Conservation (phyloP, 2,888 invertebrate genomes). For the Isoperla grammatica region DNA sequence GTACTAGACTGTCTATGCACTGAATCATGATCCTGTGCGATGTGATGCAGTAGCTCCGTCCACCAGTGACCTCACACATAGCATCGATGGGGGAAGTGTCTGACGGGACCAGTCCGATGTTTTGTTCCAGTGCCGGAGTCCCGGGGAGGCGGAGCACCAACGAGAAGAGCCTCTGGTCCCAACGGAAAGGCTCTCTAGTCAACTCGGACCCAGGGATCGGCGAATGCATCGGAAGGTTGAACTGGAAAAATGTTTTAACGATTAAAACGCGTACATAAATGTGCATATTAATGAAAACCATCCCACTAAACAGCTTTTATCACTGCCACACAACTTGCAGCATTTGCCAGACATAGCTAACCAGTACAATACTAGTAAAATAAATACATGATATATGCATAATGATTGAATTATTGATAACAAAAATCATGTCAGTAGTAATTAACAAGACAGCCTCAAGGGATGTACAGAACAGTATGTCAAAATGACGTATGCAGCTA, state of each 20-base stretch:
- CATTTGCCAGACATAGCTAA: neutral
- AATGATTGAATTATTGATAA: too few relatives aligned
- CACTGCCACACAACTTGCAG: conserved; percentile 8
- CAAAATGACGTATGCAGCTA: too few relatives aligned
- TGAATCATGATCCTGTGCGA: conserved; percentile 93
- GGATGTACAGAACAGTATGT: too few relatives aligned
- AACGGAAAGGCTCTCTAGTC: conserved; percentile 97
- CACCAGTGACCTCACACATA: conserved; percentile 99
- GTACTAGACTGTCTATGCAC: conserved; percentile 93
- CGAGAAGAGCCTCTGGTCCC: conserved; percentile 98
- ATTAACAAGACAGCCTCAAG: too few relatives aligned
- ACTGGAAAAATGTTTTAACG: conserved; percentile 46
- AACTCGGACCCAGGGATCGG: conserved; percentile 94
- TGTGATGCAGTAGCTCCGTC: conserved; percentile 91
- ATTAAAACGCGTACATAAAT: neutral
- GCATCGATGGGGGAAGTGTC: conserved; percentile 93
- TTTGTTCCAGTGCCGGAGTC: conserved; percentile 80
- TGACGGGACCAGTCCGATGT: conserved; percentile 84
- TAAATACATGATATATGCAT: too few relatives aligned
- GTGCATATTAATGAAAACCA: too few relatives aligned
- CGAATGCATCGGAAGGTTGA: conserved; percentile 87
- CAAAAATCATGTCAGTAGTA: too few relatives aligned
- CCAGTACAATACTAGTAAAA: too few relatives aligned
- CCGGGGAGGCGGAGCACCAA: conserved; percentile 89
- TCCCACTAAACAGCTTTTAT: neutral